Base-by-base conservation (phyloP, 2,888 invertebrate species). In the Oscheius sp. region DNA sequence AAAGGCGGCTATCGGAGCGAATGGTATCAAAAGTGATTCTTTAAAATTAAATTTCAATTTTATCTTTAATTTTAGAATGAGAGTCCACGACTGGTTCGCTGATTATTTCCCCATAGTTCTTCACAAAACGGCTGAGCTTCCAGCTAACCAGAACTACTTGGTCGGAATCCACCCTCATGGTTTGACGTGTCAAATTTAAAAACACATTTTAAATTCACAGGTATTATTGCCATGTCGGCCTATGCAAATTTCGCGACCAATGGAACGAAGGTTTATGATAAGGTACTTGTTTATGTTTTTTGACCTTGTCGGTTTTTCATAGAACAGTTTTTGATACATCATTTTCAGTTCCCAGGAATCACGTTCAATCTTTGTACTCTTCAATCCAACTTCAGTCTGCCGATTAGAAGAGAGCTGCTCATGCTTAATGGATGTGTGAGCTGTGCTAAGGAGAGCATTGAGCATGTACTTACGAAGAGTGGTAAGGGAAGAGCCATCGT, bases 111-210 rank as follows among this genome's bases (percentile, higher is more conserved):
- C 97, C 0, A 91, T 95, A 33, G 92, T 92, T 73, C 91, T 96
- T 58, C 93, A 94, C 1, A 95, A 95, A 90, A 95, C 94, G 0
- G 92, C 92, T 0, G 94, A 96, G 2, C 89, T 97, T 72, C 68
- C 79, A 2, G 66, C 77, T 10, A 78, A 81, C 11, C 73, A 81
- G 70, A 84, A 84, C 75, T 84, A 84, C 55, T 71, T 84, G 48
- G 84, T 91, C 74, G 94, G 95, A 5, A 93, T 93, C 76, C 96
- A 95, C 90, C 97, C 97, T 0, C 97, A 98, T 90, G 97, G 97
- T 7, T 9, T 53, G 13, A 13, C 53, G 4, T 53, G 2, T 29
- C 10, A 10, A 29, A 53, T 21, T 53, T 21, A 29, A 53, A 53
- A 21, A 53, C 21, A 21, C 0, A 21, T 21, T 21, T 21, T 21